Evolutionary conservation across 2,888 invertebrate genomes (phyloP).

Genomic region (Emesis furor): DNA sequence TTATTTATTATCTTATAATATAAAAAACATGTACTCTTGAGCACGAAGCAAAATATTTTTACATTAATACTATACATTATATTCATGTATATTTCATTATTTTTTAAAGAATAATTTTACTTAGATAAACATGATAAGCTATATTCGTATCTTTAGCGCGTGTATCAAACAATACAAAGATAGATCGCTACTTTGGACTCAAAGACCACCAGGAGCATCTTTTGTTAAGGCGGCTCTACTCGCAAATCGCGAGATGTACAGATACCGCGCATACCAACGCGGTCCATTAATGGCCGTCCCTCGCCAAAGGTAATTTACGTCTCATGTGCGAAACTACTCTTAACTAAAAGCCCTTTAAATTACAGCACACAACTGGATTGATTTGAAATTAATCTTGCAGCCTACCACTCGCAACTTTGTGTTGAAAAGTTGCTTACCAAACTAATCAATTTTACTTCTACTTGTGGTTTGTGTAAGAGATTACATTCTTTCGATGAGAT

Average conservation of each 20-base stretch:
- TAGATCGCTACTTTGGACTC: conserved; percentile 81
- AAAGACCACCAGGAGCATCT: conserved; percentile 89
- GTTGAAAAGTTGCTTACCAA: conserved; percentile 5
- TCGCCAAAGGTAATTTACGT: conserved; percentile 89
- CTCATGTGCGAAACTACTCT: conserved; percentile 90
- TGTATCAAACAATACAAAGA: conserved; percentile 82
- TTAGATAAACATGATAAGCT: conserved; percentile 22
- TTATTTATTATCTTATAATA: too few relatives aligned
- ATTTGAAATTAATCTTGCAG: conserved; percentile 87
- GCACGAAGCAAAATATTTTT: too few relatives aligned
- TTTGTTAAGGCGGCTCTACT: conserved; percentile 86
- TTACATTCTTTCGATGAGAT: too few relatives aligned
- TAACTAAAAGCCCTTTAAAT: conserved; percentile 91
- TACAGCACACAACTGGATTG: conserved; percentile 88
- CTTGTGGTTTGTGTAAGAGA: neutral
- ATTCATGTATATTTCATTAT: neutral
- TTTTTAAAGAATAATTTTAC: neutral
- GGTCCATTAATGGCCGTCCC: conserved; percentile 88
- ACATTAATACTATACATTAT: too few relatives aligned
- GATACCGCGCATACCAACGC: conserved; percentile 89
- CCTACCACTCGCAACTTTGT: conserved; percentile 16
- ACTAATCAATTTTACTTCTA: conserved; percentile 14
- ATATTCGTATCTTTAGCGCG: conserved; percentile 65
- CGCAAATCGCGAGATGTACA: conserved; percentile 89
- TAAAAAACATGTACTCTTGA: too few relatives aligned